phyloP scores from a whole-genome alignment of 1,140 invertebrate genomes.

The Colletes latitarsis region DNA sequence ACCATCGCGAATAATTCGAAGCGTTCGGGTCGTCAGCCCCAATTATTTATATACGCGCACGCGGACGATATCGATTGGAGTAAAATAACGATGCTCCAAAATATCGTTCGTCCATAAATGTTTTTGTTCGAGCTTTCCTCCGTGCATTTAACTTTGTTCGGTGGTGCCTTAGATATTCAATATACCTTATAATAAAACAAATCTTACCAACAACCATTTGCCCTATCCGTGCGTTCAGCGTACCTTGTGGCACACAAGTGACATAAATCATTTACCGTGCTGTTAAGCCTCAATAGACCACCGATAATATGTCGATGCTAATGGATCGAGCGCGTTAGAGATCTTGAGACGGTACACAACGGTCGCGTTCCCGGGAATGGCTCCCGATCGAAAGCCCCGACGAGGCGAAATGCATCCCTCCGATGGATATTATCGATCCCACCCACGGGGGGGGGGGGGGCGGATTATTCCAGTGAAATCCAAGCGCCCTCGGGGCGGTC shows the following conservation, averaged over 20 bases:
- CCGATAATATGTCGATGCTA: not conserved
- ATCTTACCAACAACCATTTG: too few species aligned
- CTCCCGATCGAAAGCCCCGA: not conserved
- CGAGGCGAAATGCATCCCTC: not conserved
- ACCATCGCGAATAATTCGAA: not conserved
- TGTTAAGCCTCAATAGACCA: not conserved
- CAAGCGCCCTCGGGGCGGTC: too few species aligned
- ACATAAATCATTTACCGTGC: not conserved
- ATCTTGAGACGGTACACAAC: not conserved
- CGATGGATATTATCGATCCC: slow-evolving; percentile 2
- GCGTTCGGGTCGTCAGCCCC: not conserved
- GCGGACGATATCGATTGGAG: not conserved
- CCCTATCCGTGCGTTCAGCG: too few species aligned
- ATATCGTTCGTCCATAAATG: too few species aligned
- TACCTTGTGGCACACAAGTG: not conserved
- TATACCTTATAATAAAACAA: too few species aligned
- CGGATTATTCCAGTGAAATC: not conserved
- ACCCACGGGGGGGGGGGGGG: too few species aligned
- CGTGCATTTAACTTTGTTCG: too few species aligned
- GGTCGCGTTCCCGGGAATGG: not conserved
- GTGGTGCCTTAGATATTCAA: too few species aligned
- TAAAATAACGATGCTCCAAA: not conserved
- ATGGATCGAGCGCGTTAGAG: not conserved
- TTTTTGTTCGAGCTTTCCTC: too few species aligned
- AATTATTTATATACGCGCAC: not conserved